Evolutionary conservation across 2,113 vertebrate species (phyloP).

Genomic region (Arothron firmamentum): DNA sequence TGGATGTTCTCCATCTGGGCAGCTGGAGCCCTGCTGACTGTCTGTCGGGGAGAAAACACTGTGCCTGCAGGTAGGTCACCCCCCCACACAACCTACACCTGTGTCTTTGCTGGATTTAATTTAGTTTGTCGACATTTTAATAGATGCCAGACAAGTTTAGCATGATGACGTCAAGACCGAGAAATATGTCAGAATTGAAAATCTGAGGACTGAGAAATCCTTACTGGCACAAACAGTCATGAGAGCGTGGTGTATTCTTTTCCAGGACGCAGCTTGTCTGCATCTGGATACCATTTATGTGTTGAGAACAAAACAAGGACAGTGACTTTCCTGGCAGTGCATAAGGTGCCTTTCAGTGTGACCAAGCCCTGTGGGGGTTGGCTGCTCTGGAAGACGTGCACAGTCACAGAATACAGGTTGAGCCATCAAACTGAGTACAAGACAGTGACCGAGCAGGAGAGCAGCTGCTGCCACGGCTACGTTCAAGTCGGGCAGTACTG

Average conservation of each 20-base stretch:
- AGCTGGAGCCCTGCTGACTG: slow-evolving; percentile 36
- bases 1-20: slow-evolving; percentile 53
- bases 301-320: slow-evolving; percentile 62
- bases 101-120: slow-evolving; percentile 10
- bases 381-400: slow-evolving; percentile 80
- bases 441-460: slow-evolving; percentile 64
- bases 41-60: slow-evolving; percentile 52
- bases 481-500: slow-evolving; percentile 85
- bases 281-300: slow-evolving; percentile 82
- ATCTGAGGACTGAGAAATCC: no score
- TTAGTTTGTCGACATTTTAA: background rate
- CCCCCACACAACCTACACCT: background rate
- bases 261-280: slow-evolving; percentile 77
- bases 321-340: slow-evolving; percentile 63
- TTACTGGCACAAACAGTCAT: no score
- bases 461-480: slow-evolving; percentile 81
- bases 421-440: slow-evolving; percentile 54
- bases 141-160: background rate
- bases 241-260: background rate
- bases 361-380: slow-evolving; percentile 77
- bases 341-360: slow-evolving; percentile 63
- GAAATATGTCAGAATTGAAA: background rate
- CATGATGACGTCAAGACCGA: background rate
- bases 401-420: slow-evolving; percentile 67
- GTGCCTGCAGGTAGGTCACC: slow-evolving; percentile 64